Evolutionary conservation across 2,797 vertebrate genomes (phyloP).

Genomic region (Rhyacichthys aspro): DNA sequence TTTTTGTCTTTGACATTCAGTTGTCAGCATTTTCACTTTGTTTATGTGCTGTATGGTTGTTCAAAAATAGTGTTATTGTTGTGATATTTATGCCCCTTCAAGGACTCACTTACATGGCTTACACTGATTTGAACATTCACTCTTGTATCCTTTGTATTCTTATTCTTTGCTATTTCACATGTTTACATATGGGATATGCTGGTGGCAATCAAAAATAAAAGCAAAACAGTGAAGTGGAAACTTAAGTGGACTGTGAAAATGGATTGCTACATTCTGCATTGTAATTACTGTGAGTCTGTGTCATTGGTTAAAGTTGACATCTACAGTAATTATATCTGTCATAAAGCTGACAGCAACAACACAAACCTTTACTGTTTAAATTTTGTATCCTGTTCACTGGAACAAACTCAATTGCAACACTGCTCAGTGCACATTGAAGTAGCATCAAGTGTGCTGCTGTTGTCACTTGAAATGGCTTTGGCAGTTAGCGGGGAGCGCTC

Average conservation of each 20-base stretch:
- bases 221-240: conserved; percentile 27
- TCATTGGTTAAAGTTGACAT: conserved; percentile 51
- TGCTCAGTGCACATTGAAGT: conserved; percentile 73
- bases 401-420: conserved; percentile 77
- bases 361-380: conserved; percentile 62
- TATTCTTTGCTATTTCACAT: not conserved
- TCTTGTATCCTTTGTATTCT: not conserved
- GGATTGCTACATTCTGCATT: conserved; percentile 46
- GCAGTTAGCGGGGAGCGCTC: conserved; percentile 47
- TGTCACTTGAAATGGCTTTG: conserved; percentile 67
- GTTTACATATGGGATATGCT: conserved; percentile 5
- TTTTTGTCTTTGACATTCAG: not conserved
- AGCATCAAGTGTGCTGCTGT: conserved; percentile 66
- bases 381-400: conserved; percentile 68
- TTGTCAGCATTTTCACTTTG: no score
- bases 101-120: not conserved
- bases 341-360: conserved; percentile 47
- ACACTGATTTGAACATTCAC: not conserved
- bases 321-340: conserved; percentile 65
- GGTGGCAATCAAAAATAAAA: conserved; percentile 23
- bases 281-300: conserved; percentile 62
- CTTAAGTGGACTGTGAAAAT: conserved; percentile 48
- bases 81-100: no score
- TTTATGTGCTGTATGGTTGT: no score
- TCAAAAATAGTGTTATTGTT: no score